Conservation (phyloP, 2,797 vertebrate species). For the Trachops cirrhosus region DNA sequence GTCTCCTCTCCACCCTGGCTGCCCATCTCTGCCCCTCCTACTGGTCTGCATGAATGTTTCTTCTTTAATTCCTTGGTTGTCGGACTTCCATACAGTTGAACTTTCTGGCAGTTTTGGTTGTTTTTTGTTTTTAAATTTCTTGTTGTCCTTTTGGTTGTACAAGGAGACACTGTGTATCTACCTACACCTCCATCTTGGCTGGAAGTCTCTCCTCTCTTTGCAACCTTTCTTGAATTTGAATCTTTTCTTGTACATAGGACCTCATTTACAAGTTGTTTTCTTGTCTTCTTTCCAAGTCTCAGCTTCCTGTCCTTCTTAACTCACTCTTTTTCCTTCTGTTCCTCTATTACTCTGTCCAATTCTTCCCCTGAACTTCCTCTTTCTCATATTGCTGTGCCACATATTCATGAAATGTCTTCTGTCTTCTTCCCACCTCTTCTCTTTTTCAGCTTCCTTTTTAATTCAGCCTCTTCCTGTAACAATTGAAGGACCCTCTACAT, state of each 20-base stretch:
- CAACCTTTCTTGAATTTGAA: slow-evolving; percentile 85
- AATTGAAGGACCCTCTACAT: slow-evolving; percentile 78
- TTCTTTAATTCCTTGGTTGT: too few species aligned
- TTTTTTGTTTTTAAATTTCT: too few species aligned
- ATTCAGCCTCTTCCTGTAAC: slow-evolving; percentile 70
- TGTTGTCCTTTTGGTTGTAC: too few species aligned
- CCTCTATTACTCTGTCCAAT: slow-evolving; percentile 79
- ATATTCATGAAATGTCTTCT: slow-evolving; percentile 82
- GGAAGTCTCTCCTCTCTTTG: slow-evolving; percentile 39
- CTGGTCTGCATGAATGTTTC: too few species aligned
- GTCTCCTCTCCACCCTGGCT: too few species aligned
- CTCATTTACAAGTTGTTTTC: slow-evolving; percentile 83
- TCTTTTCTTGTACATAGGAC: slow-evolving; percentile 78
- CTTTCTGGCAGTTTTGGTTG: too few species aligned
- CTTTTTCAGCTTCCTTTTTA: slow-evolving; percentile 72
- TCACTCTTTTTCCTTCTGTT: slow-evolving; percentile 80
- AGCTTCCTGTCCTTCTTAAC: slow-evolving; percentile 72
- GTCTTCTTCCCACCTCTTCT: slow-evolving; percentile 81
- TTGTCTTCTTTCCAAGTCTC: slow-evolving; percentile 76
- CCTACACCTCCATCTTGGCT: too few species aligned
- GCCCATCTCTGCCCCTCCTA: too few species aligned
- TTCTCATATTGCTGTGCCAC: slow-evolving; percentile 82
- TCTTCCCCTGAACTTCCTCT: slow-evolving; percentile 79
- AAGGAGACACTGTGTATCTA: too few species aligned
- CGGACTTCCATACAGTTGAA: too few species aligned